A percentile compares a stretch with the other conserved stretches of the same genome.
phyloP scores from a whole-genome alignment of 1,140 invertebrate genomes.

The Halictus rubicundus region DNA sequence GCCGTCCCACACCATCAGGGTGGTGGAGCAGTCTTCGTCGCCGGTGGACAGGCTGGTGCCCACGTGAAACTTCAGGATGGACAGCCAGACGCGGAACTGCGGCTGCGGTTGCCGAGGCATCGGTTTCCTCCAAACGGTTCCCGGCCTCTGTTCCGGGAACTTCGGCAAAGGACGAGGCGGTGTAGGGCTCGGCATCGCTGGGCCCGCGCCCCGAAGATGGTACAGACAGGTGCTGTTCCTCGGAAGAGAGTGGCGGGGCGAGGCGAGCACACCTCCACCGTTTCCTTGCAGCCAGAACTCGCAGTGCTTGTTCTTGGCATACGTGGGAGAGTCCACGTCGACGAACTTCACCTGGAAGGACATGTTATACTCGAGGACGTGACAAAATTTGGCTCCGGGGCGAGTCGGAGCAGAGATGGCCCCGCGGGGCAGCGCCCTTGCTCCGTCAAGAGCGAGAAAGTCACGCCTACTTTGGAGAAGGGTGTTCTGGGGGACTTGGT shows the following conservation, averaged over 20 bases:
- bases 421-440: too few species aligned
- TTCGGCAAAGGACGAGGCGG: slow-evolving; percentile 82
- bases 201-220: slow-evolving; percentile 85
- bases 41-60: slow-evolving; percentile 79
- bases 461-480: too few species aligned
- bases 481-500: too few species aligned
- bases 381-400: not conserved
- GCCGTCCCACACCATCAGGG: slow-evolving; percentile 91
- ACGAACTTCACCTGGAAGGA: slow-evolving; percentile 87
- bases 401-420: too few species aligned
- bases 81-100: slow-evolving; percentile 91
- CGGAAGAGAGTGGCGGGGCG: slow-evolving; percentile 89
- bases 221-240: slow-evolving; percentile 93
- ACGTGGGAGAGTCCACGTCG: slow-evolving; percentile 88
- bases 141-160: slow-evolving; percentile 83
- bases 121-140: slow-evolving; percentile 82
- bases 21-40: slow-evolving; percentile 89
- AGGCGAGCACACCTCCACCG: slow-evolving; percentile 88
- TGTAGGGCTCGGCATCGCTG: slow-evolving; percentile 82
- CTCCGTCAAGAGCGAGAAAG: too few species aligned
- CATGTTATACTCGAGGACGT: not conserved
- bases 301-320: slow-evolving; percentile 90
- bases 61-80: slow-evolving; percentile 92
- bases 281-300: slow-evolving; percentile 92
- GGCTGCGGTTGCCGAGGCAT: slow-evolving; percentile 82